Base-by-base conservation (phyloP, 2,888 invertebrate genomes). In the Pinctada fucata region DNA sequence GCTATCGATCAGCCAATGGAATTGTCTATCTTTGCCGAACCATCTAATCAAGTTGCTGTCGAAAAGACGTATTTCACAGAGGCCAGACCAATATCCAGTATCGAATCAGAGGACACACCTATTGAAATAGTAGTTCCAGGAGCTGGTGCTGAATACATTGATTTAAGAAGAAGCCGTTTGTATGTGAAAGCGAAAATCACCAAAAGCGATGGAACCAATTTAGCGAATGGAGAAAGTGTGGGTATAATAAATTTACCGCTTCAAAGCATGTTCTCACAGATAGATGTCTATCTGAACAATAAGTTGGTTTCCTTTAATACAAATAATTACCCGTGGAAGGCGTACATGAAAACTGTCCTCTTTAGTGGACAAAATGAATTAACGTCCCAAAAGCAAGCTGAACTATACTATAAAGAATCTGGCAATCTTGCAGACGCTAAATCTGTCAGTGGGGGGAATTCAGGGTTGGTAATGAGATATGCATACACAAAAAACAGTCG, bases 1-100 rank as follows among this genome's bases (percentile, higher is more conserved):
- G 47, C 67, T 50, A 75, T 75, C 13, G 75, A 50, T 6, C 67
- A 75, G 16, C 75, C 68, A 31, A 75, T 75, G 75, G 75, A 75
- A 75, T 47, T 67, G 2, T 75, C 75, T 13, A 51, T 75, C 13
- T 75, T 75, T 75, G 75, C 75, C 31, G 67, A 67, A 31, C 75
- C 75, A 2, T 16, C 68, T 69, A 69, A 69, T 69, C 58, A 58
- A 58, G 72, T 72, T n/a, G 72, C 72, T 52, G 52, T 72, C 13
- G 72, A 72, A 72, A 72, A 72, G 52, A 52, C 50, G 10, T 72
- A 52, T 16, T 51, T 72, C 52, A 51, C 72, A 45, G 72, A 72
- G 58, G 16, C 51, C 31, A 31, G 31, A 31, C 31, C 31, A 31
- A 31, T 31, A 31, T 31, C 31, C 31, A 16, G 52, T 8, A 68